Evolutionary conservation across 1,140 invertebrate genomes (phyloP), one percentile per base, ranked within the genome.

Genomic region (Drosophila tsacasi): DNA sequence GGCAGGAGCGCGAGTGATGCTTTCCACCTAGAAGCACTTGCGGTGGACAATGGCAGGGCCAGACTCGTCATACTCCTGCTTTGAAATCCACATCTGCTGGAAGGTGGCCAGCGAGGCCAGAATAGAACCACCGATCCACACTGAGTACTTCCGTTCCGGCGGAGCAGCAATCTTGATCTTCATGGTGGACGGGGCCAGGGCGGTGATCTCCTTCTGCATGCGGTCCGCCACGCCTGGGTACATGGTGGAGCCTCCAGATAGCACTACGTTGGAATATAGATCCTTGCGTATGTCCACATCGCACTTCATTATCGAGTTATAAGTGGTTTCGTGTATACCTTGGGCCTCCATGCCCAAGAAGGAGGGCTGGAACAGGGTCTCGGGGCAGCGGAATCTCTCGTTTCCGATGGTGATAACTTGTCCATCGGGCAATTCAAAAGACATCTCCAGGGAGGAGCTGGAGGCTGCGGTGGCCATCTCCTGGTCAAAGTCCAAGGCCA

Each of bases 51-150:
- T 57, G 54, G 54, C 54, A 6, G 54, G 54, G 15, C 54, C 54
- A n/a, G 54, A 57, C 15, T 57, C 54, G 2, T 57, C 54, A n/a
- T 57, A 57, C 35, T 57, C 54, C 54, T 57, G 54, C 54, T 57
- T 57, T 21, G 54, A 57, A 10, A 57, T 57, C 54, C 54, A 57
- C 54, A 57, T 57, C 15, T 57, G 54, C 35, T 57, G 54, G 54
- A 57, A 57, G 0, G 54, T 57, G 35, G 54, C 54, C 54, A 57
- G 37, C 54, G 54, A 57, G 21, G 54, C 32, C 35, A 57, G 35
- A 12, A 57, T 57, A 2, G 54, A 57, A 0, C 54, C 54, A 0
- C 54, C 54, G 21, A 57, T 57, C 54, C 54, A 57, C 35, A 57
- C 54, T 7, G 54, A 57, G 15, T 57, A 57, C 21, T 57, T 57